Percentiles rank a stretch among this genome's conserved stretches.
Evolutionary conservation across 2,113 vertebrate species (phyloP).

Genomic region (Pseudolaguvia tuberculata): DNA sequence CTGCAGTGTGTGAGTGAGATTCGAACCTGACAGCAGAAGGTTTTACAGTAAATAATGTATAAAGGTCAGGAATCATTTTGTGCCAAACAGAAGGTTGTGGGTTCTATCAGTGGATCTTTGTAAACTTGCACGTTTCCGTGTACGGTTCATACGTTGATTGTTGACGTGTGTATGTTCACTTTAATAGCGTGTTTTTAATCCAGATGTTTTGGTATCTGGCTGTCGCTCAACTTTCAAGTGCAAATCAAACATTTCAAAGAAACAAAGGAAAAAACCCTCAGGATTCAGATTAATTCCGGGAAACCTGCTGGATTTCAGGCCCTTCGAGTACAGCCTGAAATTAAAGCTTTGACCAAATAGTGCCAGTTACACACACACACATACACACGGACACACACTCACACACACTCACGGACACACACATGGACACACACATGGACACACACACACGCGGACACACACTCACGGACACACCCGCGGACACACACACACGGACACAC

Average conservation of each 20-base stretch:
- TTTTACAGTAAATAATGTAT: background rate
- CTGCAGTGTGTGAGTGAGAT: background rate
- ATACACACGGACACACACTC: background rate
- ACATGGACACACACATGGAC: too few relatives aligned
- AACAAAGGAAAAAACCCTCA: conserved; percentile 22
- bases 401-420: too few relatives aligned
- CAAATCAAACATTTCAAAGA: background rate
- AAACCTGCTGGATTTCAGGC: conserved; percentile 9
- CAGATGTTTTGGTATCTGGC: background rate
- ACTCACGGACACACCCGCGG: too few relatives aligned
- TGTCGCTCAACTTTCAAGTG: background rate
- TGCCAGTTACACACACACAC: conserved; percentile 23
- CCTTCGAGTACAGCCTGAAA: conserved; percentile 3
- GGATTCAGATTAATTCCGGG: too few relatives aligned
- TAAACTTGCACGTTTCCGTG: conserved; percentile 10
- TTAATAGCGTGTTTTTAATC: conserved; percentile 5
- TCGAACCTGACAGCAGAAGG: background rate
- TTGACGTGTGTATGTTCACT: background rate
- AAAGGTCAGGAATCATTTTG: conserved; percentile 24
- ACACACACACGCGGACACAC: too few relatives aligned
- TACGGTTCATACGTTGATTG: conserved; percentile 3
- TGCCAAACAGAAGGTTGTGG: conserved; percentile 39
- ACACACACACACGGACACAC: too few relatives aligned
- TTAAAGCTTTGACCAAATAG: conserved; percentile 44
- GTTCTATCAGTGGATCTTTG: too few relatives aligned